phyloP scores from a whole-genome alignment of 53 echinoderm and acorn worm species.

The Stichopus horrens region DNA sequence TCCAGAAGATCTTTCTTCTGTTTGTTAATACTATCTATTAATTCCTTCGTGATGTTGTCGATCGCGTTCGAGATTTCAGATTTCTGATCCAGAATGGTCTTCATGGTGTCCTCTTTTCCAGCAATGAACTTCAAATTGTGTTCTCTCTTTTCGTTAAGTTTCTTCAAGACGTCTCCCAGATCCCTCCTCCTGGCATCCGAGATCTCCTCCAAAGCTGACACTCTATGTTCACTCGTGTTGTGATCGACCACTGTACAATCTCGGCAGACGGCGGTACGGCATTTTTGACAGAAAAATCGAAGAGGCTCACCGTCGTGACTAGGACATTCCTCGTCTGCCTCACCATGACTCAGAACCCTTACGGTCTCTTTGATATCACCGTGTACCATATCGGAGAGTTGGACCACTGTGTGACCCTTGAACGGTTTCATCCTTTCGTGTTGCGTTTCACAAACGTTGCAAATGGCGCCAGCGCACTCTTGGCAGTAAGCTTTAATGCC shows the following conservation, averaged over 20 bases:
- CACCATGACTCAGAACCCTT: conserved; percentile 18
- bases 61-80: conserved; percentile 24
- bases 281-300: conserved; percentile 31
- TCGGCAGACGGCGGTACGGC: conserved; percentile 21
- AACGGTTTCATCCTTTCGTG: conserved; percentile 40
- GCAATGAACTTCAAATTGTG: conserved; percentile 23
- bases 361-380: conserved; percentile 1
- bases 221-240: conserved; percentile 22
- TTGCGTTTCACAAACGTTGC: conserved; percentile 11
- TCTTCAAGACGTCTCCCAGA: conserved; percentile 1
- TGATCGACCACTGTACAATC: conserved; percentile 43
- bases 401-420: conserved; percentile 25
- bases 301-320: conserved; percentile 27
- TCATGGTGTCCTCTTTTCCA: conserved; percentile 16
- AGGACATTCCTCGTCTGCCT: conserved; percentile 13
- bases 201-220: conserved; percentile 34
- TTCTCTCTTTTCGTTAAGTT: neutral
- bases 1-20: conserved; percentile 18
- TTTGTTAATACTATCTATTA: neutral
- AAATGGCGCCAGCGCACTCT: conserved; percentile 33
- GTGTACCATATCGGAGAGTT: neutral
- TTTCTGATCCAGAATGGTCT: conserved; percentile 23
- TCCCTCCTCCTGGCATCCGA: neutral
- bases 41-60: conserved; percentile 30
- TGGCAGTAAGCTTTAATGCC: conserved; percentile 3